Conservation (phyloP, 2,797 vertebrate genomes). For the Dendrocincla tyrannina region DNA sequence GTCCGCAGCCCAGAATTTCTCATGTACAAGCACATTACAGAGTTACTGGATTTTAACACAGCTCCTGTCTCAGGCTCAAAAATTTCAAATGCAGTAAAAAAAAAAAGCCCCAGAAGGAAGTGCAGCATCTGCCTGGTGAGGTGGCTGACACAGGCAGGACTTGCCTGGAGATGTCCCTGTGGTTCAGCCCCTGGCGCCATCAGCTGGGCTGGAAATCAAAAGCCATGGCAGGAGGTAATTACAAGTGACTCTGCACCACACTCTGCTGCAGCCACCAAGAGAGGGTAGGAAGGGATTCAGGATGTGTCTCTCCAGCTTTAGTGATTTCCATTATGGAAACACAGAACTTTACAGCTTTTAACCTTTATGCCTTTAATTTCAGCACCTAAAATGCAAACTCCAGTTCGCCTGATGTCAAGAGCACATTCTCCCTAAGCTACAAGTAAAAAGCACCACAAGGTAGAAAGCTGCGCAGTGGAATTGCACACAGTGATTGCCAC, state of each 20-base stretch:
- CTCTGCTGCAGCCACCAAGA: slow-evolving; percentile 53
- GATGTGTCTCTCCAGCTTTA: slow-evolving; percentile 3
- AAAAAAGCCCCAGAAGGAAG: background rate
- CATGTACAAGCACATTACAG: background rate
- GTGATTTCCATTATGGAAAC: slow-evolving; percentile 29
- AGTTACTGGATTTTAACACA: slow-evolving; percentile 26
- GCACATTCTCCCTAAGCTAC: background rate
- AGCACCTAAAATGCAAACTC: background rate
- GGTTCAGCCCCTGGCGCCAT: slow-evolving; percentile 78
- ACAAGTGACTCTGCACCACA: slow-evolving; percentile 61
- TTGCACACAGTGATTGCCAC: background rate
- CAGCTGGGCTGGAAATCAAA: slow-evolving; percentile 73
- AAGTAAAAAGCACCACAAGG: background rate
- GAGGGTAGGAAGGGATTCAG: slow-evolving; percentile 54
- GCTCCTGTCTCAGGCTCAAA: slow-evolving; percentile 24
- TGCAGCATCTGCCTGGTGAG: slow-evolving; percentile 59
- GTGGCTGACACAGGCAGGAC: slow-evolving; percentile 30
- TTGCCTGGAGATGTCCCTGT: slow-evolving; percentile 65
- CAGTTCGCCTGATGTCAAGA: background rate
- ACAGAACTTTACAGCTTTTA: background rate
- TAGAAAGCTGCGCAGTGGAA: background rate
- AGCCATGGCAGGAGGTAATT: slow-evolving; percentile 72
- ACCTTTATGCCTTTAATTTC: slow-evolving; percentile 28
- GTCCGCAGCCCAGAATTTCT: background rate
- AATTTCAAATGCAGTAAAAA: slow-evolving; percentile 24